A percentile compares a stretch with the other conserved stretches of the same genome.
These are phyloP conservation scores for Campopleginae sp. DNA, from an alignment of 2,888 invertebrate species.

Conservation along the genomic window DNA sequence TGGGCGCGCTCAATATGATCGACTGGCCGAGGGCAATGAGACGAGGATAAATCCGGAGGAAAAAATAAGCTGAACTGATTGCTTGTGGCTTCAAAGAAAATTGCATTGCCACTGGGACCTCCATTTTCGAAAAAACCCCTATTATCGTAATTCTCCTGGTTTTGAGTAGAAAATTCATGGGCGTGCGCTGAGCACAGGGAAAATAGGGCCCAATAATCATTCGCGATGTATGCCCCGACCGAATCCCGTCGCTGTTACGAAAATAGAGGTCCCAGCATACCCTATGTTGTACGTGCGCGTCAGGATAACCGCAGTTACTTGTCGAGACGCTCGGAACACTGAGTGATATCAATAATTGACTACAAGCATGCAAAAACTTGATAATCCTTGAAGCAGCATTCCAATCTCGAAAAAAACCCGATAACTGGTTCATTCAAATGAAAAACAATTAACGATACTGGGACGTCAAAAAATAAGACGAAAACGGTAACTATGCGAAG, in stretches of 20 bases:
- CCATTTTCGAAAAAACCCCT: no score
- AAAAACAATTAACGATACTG: slow-evolving; percentile 6
- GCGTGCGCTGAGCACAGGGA: no score
- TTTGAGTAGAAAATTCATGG: no score
- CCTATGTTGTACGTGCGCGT: no score
- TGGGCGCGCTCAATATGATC: not conserved
- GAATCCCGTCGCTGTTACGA: no score
- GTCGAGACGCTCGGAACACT: not conserved
- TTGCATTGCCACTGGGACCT: not conserved
- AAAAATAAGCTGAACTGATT: not conserved
- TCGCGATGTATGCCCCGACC: no score
- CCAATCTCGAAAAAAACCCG: no score
- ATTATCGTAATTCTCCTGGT: no score
- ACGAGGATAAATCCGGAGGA: not conserved
- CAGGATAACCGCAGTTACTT: no score
- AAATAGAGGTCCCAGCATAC: no score
- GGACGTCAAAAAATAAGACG: slow-evolving; percentile 1
- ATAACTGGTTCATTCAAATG: not conserved
- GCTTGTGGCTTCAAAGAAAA: not conserved
- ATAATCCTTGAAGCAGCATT: not conserved
- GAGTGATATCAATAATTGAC: not conserved
- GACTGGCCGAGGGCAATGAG: not conserved
- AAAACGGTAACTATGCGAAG: slow-evolving; percentile 42
- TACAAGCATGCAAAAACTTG: not conserved
- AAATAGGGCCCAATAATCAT: no score